phyloP scores from a whole-genome alignment of 2,113 vertebrate species.

The Oxyura jamaicensis region DNA sequence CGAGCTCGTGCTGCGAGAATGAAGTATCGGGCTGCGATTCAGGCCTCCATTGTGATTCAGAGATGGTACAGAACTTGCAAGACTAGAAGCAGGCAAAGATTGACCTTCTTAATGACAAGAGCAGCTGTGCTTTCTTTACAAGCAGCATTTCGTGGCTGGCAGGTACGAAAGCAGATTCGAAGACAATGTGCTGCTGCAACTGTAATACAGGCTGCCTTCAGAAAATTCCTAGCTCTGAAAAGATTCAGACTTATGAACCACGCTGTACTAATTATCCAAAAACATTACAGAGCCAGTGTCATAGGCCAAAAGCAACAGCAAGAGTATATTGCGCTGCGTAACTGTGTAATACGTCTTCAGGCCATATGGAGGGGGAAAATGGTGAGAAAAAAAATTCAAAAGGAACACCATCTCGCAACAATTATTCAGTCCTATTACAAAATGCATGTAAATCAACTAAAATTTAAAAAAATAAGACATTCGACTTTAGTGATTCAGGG shows the following conservation, averaged over 20 bases:
- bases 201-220: conserved; percentile 83
- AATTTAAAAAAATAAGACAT: conserved; percentile 72
- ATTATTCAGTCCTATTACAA: conserved; percentile 85
- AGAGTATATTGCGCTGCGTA: conserved; percentile 64
- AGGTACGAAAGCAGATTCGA: conserved; percentile 71
- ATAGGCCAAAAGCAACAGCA: conserved; percentile 53
- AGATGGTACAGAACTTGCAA: conserved; percentile 79
- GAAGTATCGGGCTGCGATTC: conserved; percentile 57
- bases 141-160: conserved; percentile 80
- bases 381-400: conserved; percentile 72
- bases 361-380: conserved; percentile 82
- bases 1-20: conserved; percentile 74
- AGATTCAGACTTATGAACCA: conserved; percentile 62
- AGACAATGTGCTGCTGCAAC: conserved; percentile 72
- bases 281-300: conserved; percentile 74
- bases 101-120: conserved; percentile 72
- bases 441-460: conserved; percentile 63
- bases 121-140: conserved; percentile 81
- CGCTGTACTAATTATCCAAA: conserved; percentile 78
- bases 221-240: conserved; percentile 67
- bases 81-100: conserved; percentile 38
- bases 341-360: conserved; percentile 74
- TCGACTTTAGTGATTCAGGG: conserved; percentile 80
- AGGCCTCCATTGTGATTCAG: conserved; percentile 81
- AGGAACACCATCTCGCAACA: conserved; percentile 66